Percentiles rank a stretch among this genome's conserved stretches.
Evolutionary conservation across 2,888 invertebrate genomes (phyloP).

Genomic region (Drosophila seclusa): DNA sequence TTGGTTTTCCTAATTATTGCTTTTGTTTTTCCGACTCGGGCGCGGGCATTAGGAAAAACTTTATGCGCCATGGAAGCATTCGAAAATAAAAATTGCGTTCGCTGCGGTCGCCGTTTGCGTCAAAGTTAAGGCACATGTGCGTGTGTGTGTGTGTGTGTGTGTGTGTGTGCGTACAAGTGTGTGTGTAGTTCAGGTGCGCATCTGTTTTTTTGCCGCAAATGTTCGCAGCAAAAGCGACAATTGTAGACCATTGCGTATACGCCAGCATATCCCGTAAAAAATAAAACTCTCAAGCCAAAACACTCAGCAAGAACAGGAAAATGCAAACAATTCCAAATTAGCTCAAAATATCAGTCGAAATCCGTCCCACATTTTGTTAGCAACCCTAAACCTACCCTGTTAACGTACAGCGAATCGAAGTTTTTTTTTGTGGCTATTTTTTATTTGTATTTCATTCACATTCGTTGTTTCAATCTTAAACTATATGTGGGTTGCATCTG

Average conservation of each 20-base stretch:
- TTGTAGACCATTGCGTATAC: slow-evolving; percentile 73
- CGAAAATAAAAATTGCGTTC: slow-evolving; percentile 76
- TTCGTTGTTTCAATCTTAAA: not conserved
- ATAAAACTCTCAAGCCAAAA: not conserved
- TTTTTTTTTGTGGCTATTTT: not conserved
- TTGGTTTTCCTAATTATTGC: slow-evolving; percentile 70
- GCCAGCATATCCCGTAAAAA: slow-evolving; percentile 44
- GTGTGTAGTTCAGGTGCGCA: slow-evolving; percentile 47
- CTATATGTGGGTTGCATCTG: not conserved
- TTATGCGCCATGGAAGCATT: slow-evolving; percentile 80
- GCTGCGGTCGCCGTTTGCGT: slow-evolving; percentile 65
- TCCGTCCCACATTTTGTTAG: not conserved
- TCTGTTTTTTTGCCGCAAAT: slow-evolving; percentile 46
- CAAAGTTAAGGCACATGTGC: slow-evolving; percentile 46
- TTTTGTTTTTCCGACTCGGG: slow-evolving; percentile 79
- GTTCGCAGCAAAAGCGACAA: slow-evolving; percentile 36
- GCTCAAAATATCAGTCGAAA: not conserved
- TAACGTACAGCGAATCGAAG: not conserved
- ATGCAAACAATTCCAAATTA: not conserved
- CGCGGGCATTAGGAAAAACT: slow-evolving; percentile 80
- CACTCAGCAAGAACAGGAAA: not conserved
- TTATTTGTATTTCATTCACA: not conserved
- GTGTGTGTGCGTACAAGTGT: too few relatives aligned
- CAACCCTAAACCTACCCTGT: not conserved
- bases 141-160: slow-evolving; percentile 18